Percentiles rank a stretch among this genome's conserved stretches.
phyloP scores from a whole-genome alignment of 2,888 invertebrate genomes.

The Tetranychus truncatus region DNA sequence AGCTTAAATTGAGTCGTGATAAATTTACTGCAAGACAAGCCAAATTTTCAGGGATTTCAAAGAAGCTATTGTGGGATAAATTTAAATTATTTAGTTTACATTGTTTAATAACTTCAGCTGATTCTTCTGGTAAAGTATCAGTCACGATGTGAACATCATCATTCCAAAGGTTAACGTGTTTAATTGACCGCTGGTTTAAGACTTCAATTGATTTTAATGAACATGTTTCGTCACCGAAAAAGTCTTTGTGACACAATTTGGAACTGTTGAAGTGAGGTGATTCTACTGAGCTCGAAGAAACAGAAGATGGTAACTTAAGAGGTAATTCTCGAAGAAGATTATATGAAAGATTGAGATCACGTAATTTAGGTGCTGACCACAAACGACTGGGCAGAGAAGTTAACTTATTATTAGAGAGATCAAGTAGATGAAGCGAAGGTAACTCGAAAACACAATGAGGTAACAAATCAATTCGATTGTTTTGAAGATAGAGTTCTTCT shows the following conservation, averaged over 20 bases:
- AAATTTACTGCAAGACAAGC: slow-evolving; percentile 76
- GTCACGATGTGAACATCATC: slow-evolving; percentile 26
- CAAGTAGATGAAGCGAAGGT: slow-evolving; percentile 56
- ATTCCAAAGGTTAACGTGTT: slow-evolving; percentile 51
- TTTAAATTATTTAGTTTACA: slow-evolving; percentile 57
- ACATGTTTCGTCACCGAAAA: neutral
- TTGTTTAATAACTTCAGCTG: slow-evolving; percentile 33
- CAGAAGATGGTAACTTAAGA: slow-evolving; percentile 21
- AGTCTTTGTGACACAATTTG: neutral
- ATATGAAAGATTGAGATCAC: slow-evolving; percentile 70
- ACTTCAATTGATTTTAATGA: neutral
- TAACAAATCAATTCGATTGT: slow-evolving; percentile 63
- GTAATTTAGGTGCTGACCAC: slow-evolving; percentile 66
- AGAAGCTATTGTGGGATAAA: slow-evolving; percentile 74
- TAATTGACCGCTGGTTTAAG: slow-evolving; percentile 33
- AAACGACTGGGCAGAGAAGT: slow-evolving; percentile 58
- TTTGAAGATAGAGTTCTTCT: slow-evolving; percentile 77
- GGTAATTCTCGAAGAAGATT: slow-evolving; percentile 62
- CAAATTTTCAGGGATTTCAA: slow-evolving; percentile 63
- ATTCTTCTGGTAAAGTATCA: slow-evolving; percentile 26
- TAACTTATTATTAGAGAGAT: slow-evolving; percentile 84
- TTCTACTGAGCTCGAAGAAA: neutral
- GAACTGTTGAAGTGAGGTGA: neutral
- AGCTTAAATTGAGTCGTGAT: slow-evolving; percentile 70
- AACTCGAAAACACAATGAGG: slow-evolving; percentile 64